Percentiles rank a stretch among this genome's conserved stretches.
phyloP scores from a whole-genome alignment of 2,113 vertebrate genomes.

The Notothenia rossii region DNA sequence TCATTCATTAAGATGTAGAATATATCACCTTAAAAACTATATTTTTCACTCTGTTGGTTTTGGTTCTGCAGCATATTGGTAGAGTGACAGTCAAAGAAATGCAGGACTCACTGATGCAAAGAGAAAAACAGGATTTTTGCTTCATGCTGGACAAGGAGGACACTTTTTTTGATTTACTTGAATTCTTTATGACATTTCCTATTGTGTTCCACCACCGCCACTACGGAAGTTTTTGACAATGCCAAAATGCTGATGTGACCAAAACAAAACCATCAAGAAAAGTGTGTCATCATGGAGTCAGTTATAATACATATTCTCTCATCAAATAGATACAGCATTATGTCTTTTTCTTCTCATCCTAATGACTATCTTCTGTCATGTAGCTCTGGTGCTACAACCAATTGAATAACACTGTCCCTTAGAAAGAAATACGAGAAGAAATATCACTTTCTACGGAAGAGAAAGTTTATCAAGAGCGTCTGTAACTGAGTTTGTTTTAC shows the following conservation, averaged over 20 bases:
- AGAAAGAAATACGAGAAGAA: conserved; percentile 41
- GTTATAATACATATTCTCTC: background rate
- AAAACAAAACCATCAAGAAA: conserved; percentile 63
- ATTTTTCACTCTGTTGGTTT: conserved; percentile 57
- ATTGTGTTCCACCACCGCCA: conserved; percentile 2
- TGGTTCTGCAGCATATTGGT: conserved; percentile 52
- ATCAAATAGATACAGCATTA: background rate
- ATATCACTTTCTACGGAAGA: conserved; percentile 54
- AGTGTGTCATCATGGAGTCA: conserved; percentile 11
- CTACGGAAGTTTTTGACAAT: conserved; percentile 15
- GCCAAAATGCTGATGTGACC: conserved; percentile 74
- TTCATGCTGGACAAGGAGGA: conserved; percentile 28
- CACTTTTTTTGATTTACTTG: conserved; percentile 3
- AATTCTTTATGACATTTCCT: conserved; percentile 15
- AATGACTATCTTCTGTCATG: conserved; percentile 6
- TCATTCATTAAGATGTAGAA: conserved; percentile 70
- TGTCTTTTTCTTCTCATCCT: conserved; percentile 12
- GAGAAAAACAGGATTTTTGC: conserved; percentile 35
- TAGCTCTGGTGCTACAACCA: conserved; percentile 50
- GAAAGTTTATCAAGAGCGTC: conserved; percentile 73
- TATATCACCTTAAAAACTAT: background rate
- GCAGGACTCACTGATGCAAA: conserved; percentile 16
- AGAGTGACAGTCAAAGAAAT: conserved; percentile 15
- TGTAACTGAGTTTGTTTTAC: conserved; percentile 79
- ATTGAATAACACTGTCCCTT: conserved; percentile 26